Percentiles rank a stretch among this genome's conserved stretches.
phyloP scores from a whole-genome alignment of 1,140 invertebrate genomes.

The Lepidurus arcticus region DNA sequence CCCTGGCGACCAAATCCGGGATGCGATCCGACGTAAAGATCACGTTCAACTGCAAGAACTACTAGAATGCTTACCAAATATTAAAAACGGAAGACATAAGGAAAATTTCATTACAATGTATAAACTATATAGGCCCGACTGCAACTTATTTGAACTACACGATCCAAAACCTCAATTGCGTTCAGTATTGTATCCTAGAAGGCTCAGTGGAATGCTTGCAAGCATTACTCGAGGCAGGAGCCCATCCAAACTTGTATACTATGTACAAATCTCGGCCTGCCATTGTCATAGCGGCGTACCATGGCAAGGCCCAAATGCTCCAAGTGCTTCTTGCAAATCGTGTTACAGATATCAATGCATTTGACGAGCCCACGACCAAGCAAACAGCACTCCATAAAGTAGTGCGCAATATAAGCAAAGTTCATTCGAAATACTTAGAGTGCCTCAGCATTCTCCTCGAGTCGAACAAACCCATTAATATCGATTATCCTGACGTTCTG shows the following conservation, averaged over 20 bases:
- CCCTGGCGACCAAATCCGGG: neutral
- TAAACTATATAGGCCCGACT: neutral
- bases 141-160: neutral
- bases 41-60: neutral
- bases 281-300: conserved; percentile 51
- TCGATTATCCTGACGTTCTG: conserved; percentile 57
- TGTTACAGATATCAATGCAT: neutral
- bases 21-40: neutral
- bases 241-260: conserved; percentile 58
- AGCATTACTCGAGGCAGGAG: conserved; percentile 58
- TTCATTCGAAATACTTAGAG: conserved; percentile 10
- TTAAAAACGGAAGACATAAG: neutral
- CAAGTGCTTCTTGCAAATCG: conserved; percentile 47
- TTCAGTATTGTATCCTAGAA: conserved; percentile 35
- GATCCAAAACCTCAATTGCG: conserved; percentile 5
- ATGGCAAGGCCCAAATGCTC: conserved; percentile 57
- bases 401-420: conserved; percentile 22
- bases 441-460: conserved; percentile 30
- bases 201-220: conserved; percentile 43
- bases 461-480: conserved; percentile 34
- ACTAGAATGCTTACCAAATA: neutral
- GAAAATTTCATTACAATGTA: too few species aligned
- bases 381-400: conserved; percentile 50
- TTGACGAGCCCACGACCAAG: conserved; percentile 25
- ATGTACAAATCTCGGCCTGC: conserved; percentile 37